Evolutionary conservation across 2,113 vertebrate genomes (phyloP).

Genomic region (Melanocharis versteri): DNA sequence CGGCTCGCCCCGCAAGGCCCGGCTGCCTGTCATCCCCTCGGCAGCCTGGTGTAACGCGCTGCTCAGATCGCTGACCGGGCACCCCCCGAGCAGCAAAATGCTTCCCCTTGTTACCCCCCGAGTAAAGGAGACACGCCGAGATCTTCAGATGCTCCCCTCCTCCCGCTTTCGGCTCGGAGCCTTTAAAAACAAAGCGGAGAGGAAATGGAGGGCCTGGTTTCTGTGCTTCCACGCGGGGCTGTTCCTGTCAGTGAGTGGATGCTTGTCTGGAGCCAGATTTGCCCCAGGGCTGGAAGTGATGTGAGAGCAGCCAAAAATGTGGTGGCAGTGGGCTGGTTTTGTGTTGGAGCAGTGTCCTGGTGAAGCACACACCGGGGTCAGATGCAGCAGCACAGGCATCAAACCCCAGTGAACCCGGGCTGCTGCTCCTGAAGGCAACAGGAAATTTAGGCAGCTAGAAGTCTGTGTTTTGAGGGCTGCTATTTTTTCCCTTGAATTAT

Average conservation of each 20-base stretch:
- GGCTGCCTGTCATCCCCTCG: background rate
- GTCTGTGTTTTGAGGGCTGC: background rate
- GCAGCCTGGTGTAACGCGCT: background rate
- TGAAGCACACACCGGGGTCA: rapidly evolving
- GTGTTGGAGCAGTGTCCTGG: rapidly evolving
- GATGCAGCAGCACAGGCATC: background rate
- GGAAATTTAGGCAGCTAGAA: background rate
- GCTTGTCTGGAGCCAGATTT: background rate
- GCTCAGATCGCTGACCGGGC: background rate
- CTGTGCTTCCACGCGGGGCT: rapidly evolving
- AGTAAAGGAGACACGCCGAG: background rate
- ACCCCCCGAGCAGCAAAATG: background rate
- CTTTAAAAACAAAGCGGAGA: background rate
- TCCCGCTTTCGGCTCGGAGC: background rate
- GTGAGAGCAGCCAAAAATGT: background rate
- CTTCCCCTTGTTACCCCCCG: background rate
- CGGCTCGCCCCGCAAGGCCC: background rate
- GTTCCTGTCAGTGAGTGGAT: background rate
- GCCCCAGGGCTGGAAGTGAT: background rate
- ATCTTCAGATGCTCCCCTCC: background rate
- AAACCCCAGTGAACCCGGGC: rapidly evolving
- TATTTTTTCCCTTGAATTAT: slow-evolving; percentile 12
- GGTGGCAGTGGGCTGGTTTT: background rate
- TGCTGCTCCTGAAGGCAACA: background rate
- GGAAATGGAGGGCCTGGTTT: background rate